Evolutionary conservation across 2,888 invertebrate species (phyloP), one percentile per base, ranked within the genome.

Genomic region (Chrysolina americana): DNA sequence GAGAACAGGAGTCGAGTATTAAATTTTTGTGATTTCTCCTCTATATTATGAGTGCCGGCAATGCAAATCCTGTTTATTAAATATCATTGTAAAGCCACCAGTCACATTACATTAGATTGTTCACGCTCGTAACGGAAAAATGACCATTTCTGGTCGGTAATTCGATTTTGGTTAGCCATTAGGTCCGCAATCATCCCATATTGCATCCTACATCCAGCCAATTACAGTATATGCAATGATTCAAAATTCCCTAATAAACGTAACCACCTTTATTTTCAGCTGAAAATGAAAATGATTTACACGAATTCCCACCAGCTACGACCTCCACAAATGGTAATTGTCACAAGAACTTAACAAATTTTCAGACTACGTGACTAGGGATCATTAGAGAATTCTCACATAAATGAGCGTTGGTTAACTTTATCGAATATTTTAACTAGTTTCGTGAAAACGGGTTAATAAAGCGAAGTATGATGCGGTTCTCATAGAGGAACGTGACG

Each of bases 341-440:
- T 73, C 69, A 56, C 69, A 69, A 66, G 69, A 73, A 73, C 73
- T 73, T 65, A 73, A 73, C 73, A 73, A 73, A 73, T 73, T 69
- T 73, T 65, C 59, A 23, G 59, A 73, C 65, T 65, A 69, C 73
- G 73, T 73, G 73, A 69, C 69, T 59, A 69, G 69, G 69, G 69
- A 66, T 65, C 65, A 73, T 64, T 63, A 73, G 28, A n/a, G 19
- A 21, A 28, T 41, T 28, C 68, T 70, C 65, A 47, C 56, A 56
- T 69, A 59, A 73, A 73, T 73, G 65, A 70, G 73, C 69, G 65
- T 70, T 69, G 47, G 69, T 73, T 69, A 69, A 59, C 48, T 71
- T 69, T 69, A 47, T 73, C 69, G 65, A 69, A 73, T 73, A 69
- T 69, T 69, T 73, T 44, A 69, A 59, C 50, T 69, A 41, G 21